Evolutionary conservation across 2,888 invertebrate genomes (phyloP).

Genomic region (Callinectes sapidus): DNA sequence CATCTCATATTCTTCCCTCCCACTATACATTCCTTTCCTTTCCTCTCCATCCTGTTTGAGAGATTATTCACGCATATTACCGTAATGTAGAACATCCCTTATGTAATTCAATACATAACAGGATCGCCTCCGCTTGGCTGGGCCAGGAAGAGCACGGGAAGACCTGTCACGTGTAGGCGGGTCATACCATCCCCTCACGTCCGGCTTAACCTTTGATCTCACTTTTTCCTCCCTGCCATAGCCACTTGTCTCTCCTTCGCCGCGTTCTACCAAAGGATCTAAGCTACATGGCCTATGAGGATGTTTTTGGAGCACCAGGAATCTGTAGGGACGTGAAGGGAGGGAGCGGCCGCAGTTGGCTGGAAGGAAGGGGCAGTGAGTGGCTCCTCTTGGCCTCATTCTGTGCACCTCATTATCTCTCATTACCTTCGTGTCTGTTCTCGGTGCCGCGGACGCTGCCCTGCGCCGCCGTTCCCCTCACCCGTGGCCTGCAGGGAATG

Average conservation of each 20-base stretch:
- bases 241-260: not conserved
- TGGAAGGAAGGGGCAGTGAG: not conserved
- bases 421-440: not conserved
- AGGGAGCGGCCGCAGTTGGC: not conserved
- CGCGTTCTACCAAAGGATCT: not conserved
- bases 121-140: slow-evolving; percentile 30
- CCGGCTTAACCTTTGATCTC: slow-evolving; percentile 43
- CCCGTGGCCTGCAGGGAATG: not conserved
- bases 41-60: not conserved
- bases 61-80: slow-evolving; percentile 22
- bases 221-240: slow-evolving; percentile 8
- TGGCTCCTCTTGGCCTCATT: not conserved
- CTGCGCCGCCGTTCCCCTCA: not conserved
- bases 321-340: not conserved
- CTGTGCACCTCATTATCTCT: not conserved
- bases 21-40: not conserved
- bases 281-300: not conserved
- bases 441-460: not conserved
- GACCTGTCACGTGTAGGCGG: slow-evolving; percentile 34
- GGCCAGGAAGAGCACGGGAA: slow-evolving; percentile 7
- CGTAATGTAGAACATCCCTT: slow-evolving; percentile 24
- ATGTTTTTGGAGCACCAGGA: not conserved
- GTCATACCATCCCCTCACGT: slow-evolving; percentile 40
- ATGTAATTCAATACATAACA: slow-evolving; percentile 41
- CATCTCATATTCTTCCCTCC: slow-evolving; percentile 2